These are phyloP conservation scores for Zaprionus vittiger DNA, from an alignment of 1,140 invertebrate species.

Conservation along the genomic window DNA sequence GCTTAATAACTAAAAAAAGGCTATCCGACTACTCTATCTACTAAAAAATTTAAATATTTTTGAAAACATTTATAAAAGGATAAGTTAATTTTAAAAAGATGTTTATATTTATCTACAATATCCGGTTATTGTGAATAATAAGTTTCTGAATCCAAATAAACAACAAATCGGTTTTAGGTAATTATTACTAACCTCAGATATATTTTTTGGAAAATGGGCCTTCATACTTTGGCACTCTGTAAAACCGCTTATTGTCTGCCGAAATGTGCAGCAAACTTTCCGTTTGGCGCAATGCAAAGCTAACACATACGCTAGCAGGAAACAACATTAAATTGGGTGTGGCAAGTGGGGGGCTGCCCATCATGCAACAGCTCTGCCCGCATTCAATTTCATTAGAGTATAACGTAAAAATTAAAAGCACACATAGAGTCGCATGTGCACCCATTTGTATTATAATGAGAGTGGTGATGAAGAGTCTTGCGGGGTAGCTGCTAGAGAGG, in stretches of 20 bases:
- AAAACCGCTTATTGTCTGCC: constrained; percentile 18
- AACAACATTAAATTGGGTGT: constrained; percentile 6
- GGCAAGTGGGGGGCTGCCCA: constrained; percentile 5
- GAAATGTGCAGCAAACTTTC: constrained; percentile 62
- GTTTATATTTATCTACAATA: too few species aligned
- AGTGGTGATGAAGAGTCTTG: constrained; percentile 12
- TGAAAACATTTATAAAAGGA: too few species aligned
- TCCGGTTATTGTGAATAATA: too few species aligned
- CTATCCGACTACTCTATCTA: too few species aligned
- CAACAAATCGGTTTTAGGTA: not conserved
- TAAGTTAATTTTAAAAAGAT: too few species aligned
- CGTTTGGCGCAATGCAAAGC: constrained; percentile 55
- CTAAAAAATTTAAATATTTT: too few species aligned
- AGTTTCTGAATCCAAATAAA: not conserved
- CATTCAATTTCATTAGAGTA: constrained; percentile 77
- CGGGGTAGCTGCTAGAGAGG: constrained; percentile 3
- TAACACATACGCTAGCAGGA: constrained; percentile 18
- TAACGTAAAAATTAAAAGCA: constrained; percentile 53
- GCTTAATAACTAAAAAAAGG: too few species aligned
- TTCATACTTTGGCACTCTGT: constrained; percentile 28
- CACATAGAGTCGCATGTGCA: constrained; percentile 19
- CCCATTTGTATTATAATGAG: constrained; percentile 53
- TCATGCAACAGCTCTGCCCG: constrained; percentile 51
- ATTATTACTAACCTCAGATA: not conserved
- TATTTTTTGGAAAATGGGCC: constrained; percentile 24